Evolutionary conservation across 2,888 invertebrate genomes (phyloP), one percentile per base, ranked within the genome.

Genomic region (Eupsilia transversa): DNA sequence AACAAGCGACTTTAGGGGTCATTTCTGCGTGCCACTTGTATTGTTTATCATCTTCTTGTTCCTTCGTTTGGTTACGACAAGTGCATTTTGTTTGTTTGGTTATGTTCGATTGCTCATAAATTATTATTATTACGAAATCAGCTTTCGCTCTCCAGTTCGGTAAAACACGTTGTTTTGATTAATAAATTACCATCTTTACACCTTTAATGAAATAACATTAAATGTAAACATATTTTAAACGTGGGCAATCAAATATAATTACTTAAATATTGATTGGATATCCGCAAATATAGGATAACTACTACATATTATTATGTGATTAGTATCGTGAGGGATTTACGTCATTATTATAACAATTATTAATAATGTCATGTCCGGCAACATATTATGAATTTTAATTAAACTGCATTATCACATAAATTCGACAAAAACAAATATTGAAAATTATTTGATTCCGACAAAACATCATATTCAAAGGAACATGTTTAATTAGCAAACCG

Each of bases 11-110:
- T 81, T 78, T 69, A 67, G 17, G 78, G 77, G 72, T 79, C 74
- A 85, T 85, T 81, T 78, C 77, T 82, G 70, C 68, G 63, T 68
- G 74, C 60, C 72, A 54, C 75, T 78, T 68, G 76, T 75, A 75
- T 81, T 87, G 82, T 85, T 86, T 87, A 84, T 85, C 76, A 75
- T 65, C 63, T 82, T 60, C 74, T 70, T 63, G 49, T 67, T 85
- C 72, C 66, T 76, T 65, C 67, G 69, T 67, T 83, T 61, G 61
- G 78, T 79, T 79, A 77, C 73, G 75, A 82, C 70, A 49, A 81
- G 73, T 76, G 79, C 67, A 75, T 83, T 85, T 69, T 74, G 83
- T 80, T 75, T 75, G 77, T 69, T 79, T 64, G 78, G 64, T 68
- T 72, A 77, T 73, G 74, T 74, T 77, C 38, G 57, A 52, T 68